These are phyloP conservation scores for Acanthacorydalis orientalis DNA, from an alignment of 2,888 invertebrate species.

Conservation along the genomic window DNA sequence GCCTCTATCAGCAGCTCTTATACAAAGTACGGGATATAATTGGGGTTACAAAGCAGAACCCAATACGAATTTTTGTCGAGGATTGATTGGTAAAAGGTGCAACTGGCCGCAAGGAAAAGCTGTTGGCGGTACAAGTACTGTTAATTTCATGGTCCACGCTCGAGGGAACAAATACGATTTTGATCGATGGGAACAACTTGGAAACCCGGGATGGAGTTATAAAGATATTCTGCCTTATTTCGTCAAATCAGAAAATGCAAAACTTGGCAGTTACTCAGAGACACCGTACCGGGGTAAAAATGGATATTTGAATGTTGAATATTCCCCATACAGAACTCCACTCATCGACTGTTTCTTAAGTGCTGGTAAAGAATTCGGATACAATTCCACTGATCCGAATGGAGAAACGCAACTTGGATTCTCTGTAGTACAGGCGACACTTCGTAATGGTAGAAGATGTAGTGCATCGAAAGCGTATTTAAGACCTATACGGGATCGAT, in stretches of 20 bases:
- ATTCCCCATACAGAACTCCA: constrained; percentile 43
- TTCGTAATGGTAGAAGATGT: constrained; percentile 54
- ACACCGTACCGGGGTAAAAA: constrained; percentile 45
- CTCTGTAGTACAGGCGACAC: constrained; percentile 51
- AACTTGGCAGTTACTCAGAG: constrained; percentile 36
- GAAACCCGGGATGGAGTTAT: constrained; percentile 70
- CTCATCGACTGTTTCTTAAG: constrained; percentile 45
- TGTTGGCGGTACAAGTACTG: constrained; percentile 66
- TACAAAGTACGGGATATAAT: constrained; percentile 40
- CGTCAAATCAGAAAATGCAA: constrained; percentile 56
- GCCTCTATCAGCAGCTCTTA: constrained; percentile 48
- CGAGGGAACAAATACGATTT: constrained; percentile 67
- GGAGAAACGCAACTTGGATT: constrained; percentile 46
- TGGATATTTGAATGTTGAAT: constrained; percentile 52
- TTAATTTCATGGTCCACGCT: constrained; percentile 73
- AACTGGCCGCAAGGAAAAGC: constrained; percentile 64
- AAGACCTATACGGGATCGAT: constrained; percentile 41
- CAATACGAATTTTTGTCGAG: constrained; percentile 29
- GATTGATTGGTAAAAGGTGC: constrained; percentile 35
- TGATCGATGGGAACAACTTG: constrained; percentile 62
- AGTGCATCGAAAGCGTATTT: constrained; percentile 69
- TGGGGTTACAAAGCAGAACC: constrained; percentile 60
- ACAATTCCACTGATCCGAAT: constrained; percentile 53
- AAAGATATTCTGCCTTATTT: constrained; percentile 59
- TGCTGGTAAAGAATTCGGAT: constrained; percentile 53